Evolutionary conservation across 2,888 invertebrate genomes (phyloP), one percentile per base, ranked within the genome.

Genomic region (Trimorus sp.): DNA sequence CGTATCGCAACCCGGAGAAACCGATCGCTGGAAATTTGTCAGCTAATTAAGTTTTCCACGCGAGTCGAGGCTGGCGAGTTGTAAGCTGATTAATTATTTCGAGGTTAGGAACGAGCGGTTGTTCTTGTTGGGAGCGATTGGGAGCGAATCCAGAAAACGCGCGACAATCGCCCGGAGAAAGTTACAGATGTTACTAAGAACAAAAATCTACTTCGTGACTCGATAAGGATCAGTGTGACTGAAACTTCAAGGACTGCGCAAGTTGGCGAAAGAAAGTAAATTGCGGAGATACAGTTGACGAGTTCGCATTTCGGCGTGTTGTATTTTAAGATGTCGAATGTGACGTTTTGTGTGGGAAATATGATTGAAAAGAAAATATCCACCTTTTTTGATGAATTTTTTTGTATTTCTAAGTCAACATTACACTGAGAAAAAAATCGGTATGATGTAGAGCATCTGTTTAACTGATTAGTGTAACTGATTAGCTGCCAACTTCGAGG

Each of bases 181-280:
- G 78, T 75, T 74, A 78, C 56, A 70, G 54, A 74, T 70, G 65
- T 59, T 68, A 66, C 71, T 62, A 65, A 59, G 77, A 74, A 74
- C 78, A 70, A 79, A 82, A 78, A 82, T 82, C 60, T 65, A 65
- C 63, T 77, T 82, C 79, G 77, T 82, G 79, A 82, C 77, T 70
- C 51, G 82, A 78, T 84, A 78, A 71, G 70, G 69, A 80, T 84
- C 82, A 48, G 69, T 48, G 70, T 82, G 65, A 69, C 75, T 73
- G 66, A 77, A 76, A 80, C 78, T 69, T 66, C 75, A 81, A 84
- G 81, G 81, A 65, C 80, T 78, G 71, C 59, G 71, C 58, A 71
- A 66, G 58, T 77, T 65, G 80, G 80, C 53, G 73, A 81, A 79
- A 84, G 71, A 80, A 79, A 83, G 75, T 75, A 73, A 80, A 80